Conservation (phyloP, 2,113 vertebrate species). For the Sinosuthora webbiana region DNA sequence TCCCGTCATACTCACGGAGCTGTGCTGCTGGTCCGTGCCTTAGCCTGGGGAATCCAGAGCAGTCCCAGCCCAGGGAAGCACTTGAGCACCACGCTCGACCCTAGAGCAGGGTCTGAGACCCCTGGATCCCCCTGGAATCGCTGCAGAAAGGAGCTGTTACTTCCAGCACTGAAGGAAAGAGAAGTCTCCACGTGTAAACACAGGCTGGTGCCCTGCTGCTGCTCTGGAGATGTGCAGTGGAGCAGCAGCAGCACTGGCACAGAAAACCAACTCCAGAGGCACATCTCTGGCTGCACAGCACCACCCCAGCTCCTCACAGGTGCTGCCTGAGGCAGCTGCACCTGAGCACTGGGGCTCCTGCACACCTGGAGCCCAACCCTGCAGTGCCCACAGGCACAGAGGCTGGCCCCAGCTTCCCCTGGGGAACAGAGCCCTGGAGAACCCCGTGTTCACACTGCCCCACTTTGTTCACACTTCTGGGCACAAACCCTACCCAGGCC, state of each 20-base stretch:
- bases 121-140: background rate
- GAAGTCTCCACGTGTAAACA: rapidly evolving
- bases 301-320: background rate
- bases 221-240: background rate
- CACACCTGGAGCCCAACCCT: background rate
- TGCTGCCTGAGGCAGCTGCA: rapidly evolving
- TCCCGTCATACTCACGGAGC: background rate
- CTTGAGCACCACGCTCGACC: background rate
- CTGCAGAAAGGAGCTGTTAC: background rate
- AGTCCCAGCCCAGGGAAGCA: background rate
- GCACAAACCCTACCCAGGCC: too few species aligned
- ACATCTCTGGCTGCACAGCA: rapidly evolving
- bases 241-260: background rate
- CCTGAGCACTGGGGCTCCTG: background rate
- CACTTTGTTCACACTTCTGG: too few species aligned
- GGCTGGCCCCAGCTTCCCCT: background rate
- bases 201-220: background rate
- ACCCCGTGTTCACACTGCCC: background rate
- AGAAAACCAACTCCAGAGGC: background rate
- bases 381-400: background rate
- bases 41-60: background rate
- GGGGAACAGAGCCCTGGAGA: background rate
- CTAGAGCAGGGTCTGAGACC: background rate
- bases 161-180: background rate
- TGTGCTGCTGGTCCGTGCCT: background rate